Evolutionary conservation across 2,888 invertebrate genomes (phyloP).

Genomic region (Tethea ocularis): DNA sequence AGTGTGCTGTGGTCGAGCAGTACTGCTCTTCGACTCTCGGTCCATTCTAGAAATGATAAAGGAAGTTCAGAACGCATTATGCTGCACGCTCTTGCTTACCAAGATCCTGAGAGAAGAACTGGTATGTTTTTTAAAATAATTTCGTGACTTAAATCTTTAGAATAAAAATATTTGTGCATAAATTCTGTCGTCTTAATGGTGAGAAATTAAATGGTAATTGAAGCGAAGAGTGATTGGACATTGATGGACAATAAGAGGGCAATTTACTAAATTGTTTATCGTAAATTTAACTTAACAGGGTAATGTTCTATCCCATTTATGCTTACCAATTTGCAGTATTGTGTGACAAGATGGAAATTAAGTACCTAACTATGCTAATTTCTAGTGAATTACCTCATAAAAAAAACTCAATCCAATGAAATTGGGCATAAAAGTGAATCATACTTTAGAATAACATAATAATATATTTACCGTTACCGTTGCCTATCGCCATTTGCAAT

Average conservation of each 20-base stretch:
- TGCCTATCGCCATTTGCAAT: too few species aligned
- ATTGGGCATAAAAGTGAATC: too few species aligned
- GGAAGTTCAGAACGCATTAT: conserved; percentile 91
- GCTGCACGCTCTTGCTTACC: conserved; percentile 92
- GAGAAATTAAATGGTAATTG: conserved; percentile 21
- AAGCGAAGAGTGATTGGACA: conserved; percentile 28
- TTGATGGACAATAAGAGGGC: conserved; percentile 39
- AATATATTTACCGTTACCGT: too few species aligned
- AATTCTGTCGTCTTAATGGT: neutral
- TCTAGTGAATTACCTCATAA: neutral
- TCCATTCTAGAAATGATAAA: conserved; percentile 91
- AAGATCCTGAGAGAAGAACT: conserved; percentile 93
- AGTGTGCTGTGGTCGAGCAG: conserved; percentile 84
- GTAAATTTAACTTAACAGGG: conserved; percentile 31
- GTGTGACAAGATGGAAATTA: neutral
- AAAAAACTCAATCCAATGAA: too few species aligned
- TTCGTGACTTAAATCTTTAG: neutral
- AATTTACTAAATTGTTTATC: conserved; percentile 35
- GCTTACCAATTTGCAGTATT: neutral
- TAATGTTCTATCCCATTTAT: conserved; percentile 19
- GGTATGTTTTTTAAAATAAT: conserved; percentile 74
- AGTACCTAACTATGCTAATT: too few species aligned
- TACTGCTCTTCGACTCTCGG: conserved; percentile 62
- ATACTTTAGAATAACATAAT: too few species aligned
- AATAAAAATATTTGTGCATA: neutral